Percentiles rank a stretch among this genome's conserved stretches.
phyloP scores from a whole-genome alignment of 1,140 invertebrate species.

The Rhagoletis pomonella region DNA sequence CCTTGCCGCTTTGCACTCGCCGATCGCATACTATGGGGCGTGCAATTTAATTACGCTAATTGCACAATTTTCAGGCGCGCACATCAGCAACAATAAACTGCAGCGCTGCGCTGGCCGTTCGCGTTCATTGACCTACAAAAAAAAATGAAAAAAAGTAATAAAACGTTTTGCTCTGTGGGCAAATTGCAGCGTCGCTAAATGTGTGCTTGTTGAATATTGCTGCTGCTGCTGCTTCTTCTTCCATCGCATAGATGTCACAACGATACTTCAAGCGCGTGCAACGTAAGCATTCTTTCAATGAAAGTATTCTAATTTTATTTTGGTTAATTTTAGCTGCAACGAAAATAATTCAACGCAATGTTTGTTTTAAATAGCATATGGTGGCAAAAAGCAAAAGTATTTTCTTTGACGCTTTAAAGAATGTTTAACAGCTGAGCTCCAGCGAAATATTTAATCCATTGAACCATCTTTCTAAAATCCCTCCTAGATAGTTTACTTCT shows the following conservation, averaged over 20 bases:
- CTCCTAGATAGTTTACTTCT: too few species aligned
- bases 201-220: neutral
- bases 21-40: neutral
- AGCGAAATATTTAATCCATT: too few species aligned
- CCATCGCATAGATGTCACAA: neutral
- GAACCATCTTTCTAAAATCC: too few species aligned
- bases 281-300: slow-evolving; percentile 14
- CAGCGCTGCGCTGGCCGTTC: neutral
- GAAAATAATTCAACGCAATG: slow-evolving; percentile 13
- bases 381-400: too few species aligned
- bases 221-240: neutral
- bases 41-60: slow-evolving; percentile 42
- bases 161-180: slow-evolving; percentile 18
- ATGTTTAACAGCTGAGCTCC: too few species aligned
- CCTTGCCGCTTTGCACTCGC: neutral
- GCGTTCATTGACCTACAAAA: slow-evolving; percentile 24
- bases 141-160: neutral
- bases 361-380: too few species aligned
- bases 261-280: neutral
- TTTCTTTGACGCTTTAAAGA: too few species aligned
- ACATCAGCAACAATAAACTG: neutral
- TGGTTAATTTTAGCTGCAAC: slow-evolving; percentile 30
- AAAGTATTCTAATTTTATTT: slow-evolving; percentile 39
- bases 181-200: slow-evolving; percentile 26
- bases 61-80: slow-evolving; percentile 38